Evolutionary conservation across 2,888 invertebrate species (phyloP).

Genomic region (Cryptus armator): DNA sequence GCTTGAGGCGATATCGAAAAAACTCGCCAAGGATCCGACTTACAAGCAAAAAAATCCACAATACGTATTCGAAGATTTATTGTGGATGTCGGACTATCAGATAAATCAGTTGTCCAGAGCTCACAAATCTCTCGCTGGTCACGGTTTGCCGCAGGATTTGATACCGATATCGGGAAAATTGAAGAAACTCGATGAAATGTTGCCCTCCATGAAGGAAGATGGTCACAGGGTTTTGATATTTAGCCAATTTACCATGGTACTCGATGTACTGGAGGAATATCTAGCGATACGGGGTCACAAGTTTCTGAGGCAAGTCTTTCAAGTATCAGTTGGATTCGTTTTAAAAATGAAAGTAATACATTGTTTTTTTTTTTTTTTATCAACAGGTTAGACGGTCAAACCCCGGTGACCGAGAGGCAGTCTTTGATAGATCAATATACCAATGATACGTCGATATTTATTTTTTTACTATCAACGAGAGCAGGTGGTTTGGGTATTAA

Average conservation of each 20-base stretch:
- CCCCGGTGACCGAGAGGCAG: constrained; percentile 94
- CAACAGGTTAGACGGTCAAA: constrained; percentile 94
- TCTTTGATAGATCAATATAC: constrained; percentile 96
- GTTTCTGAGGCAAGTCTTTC: constrained; percentile 86
- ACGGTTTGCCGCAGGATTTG: constrained; percentile 89
- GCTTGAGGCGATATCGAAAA: constrained; percentile 89
- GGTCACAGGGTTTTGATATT: constrained; percentile 96
- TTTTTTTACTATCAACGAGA: constrained; percentile 96
- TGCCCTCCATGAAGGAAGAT: constrained; percentile 90
- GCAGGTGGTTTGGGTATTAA: constrained; percentile 99
- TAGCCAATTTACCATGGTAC: constrained; percentile 98
- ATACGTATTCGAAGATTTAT: constrained; percentile 94
- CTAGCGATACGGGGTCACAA: constrained; percentile 90
- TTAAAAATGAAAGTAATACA: background rate
- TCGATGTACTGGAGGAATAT: constrained; percentile 97
- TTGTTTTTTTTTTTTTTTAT: constrained; percentile 25
- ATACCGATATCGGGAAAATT: constrained; percentile 96
- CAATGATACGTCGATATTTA: constrained; percentile 91
- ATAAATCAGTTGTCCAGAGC: constrained; percentile 92
- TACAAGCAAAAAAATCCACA: constrained; percentile 92
- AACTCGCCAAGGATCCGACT: constrained; percentile 88
- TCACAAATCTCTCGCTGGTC: constrained; percentile 89
- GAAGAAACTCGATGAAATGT: constrained; percentile 90
- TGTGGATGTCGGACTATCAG: constrained; percentile 96
- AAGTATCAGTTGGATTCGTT: constrained; percentile 15